A percentile compares a stretch with the other conserved stretches of the same genome.
Evolutionary conservation across 35 echinoderm and acorn worm genomes (phyloP).

Genomic region (Eucidaris tribuloides): DNA sequence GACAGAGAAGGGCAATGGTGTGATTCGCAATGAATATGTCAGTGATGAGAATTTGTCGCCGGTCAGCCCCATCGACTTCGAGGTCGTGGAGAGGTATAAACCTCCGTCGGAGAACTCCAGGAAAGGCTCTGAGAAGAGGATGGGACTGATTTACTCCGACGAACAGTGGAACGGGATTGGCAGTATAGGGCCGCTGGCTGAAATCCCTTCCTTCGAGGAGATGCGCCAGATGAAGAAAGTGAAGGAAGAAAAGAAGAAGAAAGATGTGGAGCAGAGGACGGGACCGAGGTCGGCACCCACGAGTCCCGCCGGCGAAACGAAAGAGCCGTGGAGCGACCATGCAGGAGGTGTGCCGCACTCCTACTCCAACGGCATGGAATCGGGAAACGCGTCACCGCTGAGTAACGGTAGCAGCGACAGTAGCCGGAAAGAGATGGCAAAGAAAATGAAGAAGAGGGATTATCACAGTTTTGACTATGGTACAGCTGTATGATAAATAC

Average conservation of each 20-base stretch:
- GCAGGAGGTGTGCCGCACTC: background rate
- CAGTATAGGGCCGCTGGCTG: background rate
- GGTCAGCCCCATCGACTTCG: background rate
- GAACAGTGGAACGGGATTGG: conserved; percentile 4
- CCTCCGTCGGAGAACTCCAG: background rate
- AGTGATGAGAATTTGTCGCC: conserved; percentile 1
- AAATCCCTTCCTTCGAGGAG: background rate
- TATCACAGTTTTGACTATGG: conserved; percentile 28
- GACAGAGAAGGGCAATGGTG: background rate
- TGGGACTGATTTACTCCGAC: conserved; percentile 2
- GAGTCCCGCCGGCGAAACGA: background rate
- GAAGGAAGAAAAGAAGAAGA: background rate
- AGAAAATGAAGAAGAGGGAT: background rate
- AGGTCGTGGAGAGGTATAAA: conserved; percentile 6
- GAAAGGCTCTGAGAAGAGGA: background rate
- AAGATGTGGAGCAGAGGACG: background rate
- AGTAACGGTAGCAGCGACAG: background rate
- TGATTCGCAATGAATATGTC: background rate
- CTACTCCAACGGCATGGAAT: conserved; percentile 1
- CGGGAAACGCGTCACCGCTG: background rate
- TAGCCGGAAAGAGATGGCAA: background rate
- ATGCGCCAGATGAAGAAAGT: background rate
- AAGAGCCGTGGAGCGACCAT: background rate
- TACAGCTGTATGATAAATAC: conserved; percentile 19
- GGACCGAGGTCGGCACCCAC: background rate